Evolutionary conservation across 2,113 vertebrate species (phyloP).

Genomic region (Lasiurus cinereus): DNA sequence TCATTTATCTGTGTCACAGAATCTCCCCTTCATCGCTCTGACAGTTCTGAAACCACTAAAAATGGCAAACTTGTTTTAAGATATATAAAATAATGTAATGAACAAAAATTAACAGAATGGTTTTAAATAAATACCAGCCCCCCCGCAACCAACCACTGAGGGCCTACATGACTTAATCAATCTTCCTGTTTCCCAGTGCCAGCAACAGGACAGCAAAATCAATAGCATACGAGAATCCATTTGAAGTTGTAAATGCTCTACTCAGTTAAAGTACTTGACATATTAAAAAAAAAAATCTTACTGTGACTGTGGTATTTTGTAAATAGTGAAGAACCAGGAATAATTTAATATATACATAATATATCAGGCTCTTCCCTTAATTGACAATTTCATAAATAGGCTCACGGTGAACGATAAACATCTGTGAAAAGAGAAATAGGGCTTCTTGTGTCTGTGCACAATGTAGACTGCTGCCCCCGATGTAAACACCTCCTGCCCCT

Average conservation of each 20-base stretch:
- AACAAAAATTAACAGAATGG: constrained; percentile 53
- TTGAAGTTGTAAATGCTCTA: constrained; percentile 69
- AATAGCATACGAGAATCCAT: not conserved
- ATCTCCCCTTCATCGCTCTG: not conserved
- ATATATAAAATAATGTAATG: constrained; percentile 52
- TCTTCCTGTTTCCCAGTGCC: not conserved
- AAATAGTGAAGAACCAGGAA: constrained; percentile 67
- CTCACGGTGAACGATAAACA: constrained; percentile 8
- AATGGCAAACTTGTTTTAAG: not conserved
- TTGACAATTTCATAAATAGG: constrained; percentile 59
- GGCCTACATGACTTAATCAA: not conserved
- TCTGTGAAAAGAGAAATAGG: not conserved
- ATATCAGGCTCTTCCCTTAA: constrained; percentile 63
- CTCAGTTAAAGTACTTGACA: constrained; percentile 50
- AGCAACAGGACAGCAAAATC: constrained; percentile 35
- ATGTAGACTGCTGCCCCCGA: not conserved
- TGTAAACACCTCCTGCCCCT: not conserved
- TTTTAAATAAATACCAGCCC: constrained; percentile 47
- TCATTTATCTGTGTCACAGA: not conserved
- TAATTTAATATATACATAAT: constrained; percentile 66
- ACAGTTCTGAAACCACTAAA: constrained; percentile 23
- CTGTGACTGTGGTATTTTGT: constrained; percentile 61
- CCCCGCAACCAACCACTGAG: not conserved
- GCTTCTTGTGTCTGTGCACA: not conserved
- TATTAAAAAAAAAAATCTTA: constrained; percentile 61